Conservation (phyloP, 1,140 invertebrate species). For the Diuraphis noxia region DNA sequence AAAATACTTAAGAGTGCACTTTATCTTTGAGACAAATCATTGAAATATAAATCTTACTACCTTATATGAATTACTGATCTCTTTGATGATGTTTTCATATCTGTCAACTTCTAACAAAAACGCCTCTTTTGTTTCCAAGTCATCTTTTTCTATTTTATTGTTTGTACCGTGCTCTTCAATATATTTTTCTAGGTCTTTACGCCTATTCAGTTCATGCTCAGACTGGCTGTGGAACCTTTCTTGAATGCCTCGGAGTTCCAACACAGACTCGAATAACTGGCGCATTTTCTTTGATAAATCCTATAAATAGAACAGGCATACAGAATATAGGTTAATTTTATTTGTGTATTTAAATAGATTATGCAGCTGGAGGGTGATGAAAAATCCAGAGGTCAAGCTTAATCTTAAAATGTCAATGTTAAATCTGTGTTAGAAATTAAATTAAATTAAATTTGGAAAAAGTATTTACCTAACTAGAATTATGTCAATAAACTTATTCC, state of each 20-base stretch:
- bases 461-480: too few species aligned
- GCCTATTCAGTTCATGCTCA: background rate
- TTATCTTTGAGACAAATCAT: background rate
- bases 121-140: background rate
- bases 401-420: background rate
- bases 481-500: too few species aligned
- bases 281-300: slow-evolving; percentile 52
- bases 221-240: slow-evolving; percentile 31
- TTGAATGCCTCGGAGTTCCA: slow-evolving; percentile 36
- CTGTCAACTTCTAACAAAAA: slow-evolving; percentile 6
- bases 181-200: slow-evolving; percentile 41
- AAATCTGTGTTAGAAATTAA: background rate
- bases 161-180: slow-evolving; percentile 5
- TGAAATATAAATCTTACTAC: background rate
- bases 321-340: background rate
- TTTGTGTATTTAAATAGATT: background rate
- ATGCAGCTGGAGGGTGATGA: fast-evolving
- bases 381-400: too few species aligned
- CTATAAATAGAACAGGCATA: background rate
- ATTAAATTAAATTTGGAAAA: background rate
- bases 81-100: slow-evolving; percentile 32
- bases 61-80: slow-evolving; percentile 4
- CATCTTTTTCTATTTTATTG: slow-evolving; percentile 13
- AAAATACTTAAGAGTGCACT: background rate
- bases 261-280: slow-evolving; percentile 15